Evolutionary conservation across 2,113 vertebrate genomes (phyloP).

Genomic region (Thermophis baileyi): DNA sequence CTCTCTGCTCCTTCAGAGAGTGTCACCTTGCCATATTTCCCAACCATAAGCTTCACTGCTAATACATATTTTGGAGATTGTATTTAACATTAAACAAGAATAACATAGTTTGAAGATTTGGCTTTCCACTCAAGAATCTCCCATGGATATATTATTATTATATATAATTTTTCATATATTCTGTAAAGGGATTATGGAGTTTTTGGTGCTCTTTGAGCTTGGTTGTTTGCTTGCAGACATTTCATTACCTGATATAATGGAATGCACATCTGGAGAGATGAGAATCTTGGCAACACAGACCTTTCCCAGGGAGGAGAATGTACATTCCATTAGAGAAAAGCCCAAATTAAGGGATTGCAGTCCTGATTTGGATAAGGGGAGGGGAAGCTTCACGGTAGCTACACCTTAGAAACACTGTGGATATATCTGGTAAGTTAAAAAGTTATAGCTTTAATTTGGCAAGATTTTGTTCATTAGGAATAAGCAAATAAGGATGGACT

Average conservation of each 20-base stretch:
- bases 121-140: neutral
- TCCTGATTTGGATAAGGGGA: neutral
- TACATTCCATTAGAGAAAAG: neutral
- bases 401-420: too few species aligned
- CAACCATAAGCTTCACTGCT: neutral
- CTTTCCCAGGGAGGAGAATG: neutral
- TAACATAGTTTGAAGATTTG: neutral
- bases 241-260: neutral
- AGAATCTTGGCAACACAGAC: neutral
- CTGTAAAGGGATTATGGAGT: neutral
- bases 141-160: neutral
- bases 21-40: neutral
- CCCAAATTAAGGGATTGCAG: neutral
- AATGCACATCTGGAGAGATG: neutral
- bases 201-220: neutral
- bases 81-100: neutral
- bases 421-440: too few species aligned
- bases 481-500: too few species aligned
- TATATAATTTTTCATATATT: neutral
- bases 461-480: too few species aligned
- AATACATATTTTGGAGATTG: neutral
- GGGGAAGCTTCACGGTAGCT: too few species aligned
- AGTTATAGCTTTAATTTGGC: too few species aligned
- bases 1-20: neutral
- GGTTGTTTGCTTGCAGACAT: neutral